A percentile compares a stretch with the other conserved stretches of the same genome.
phyloP scores from a whole-genome alignment of 2,888 invertebrate species.

The Pachydiplax longipennis region DNA sequence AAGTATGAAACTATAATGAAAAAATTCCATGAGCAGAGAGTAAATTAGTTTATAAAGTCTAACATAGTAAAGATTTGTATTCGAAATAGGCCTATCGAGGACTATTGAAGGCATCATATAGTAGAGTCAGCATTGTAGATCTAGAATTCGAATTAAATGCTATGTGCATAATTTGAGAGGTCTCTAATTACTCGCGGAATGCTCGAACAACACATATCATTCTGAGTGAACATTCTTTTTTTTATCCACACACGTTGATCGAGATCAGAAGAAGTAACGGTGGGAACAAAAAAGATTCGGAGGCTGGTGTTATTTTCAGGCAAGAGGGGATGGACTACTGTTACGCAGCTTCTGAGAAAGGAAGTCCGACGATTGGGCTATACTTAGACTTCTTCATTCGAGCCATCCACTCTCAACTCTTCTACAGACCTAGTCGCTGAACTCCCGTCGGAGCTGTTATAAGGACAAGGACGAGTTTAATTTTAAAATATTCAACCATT shows the following conservation, averaged over 20 bases:
- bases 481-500: too few relatives aligned
- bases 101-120: too few relatives aligned
- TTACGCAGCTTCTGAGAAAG: slow-evolving; percentile 44
- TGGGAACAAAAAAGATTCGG: neutral
- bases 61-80: too few relatives aligned
- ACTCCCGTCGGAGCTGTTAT: neutral
- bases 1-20: too few relatives aligned
- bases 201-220: neutral
- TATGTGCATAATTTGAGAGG: too few relatives aligned
- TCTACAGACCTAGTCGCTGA: neutral
- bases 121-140: too few relatives aligned
- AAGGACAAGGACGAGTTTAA: too few relatives aligned
- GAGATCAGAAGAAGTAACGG: neutral
- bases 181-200: neutral
- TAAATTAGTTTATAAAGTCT: too few relatives aligned
- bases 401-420: slow-evolving; percentile 14
- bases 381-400: neutral
- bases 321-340: slow-evolving; percentile 38
- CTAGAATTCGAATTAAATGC: too few relatives aligned
- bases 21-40: too few relatives aligned
- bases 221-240: neutral
- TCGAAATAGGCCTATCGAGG: too few relatives aligned
- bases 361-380: slow-evolving; percentile 15
- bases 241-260: neutral
- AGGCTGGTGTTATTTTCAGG: slow-evolving; percentile 38